A percentile compares a stretch with the other conserved stretches of the same genome.
phyloP scores from a whole-genome alignment of 2,888 invertebrate genomes.

The Ganaspis brasiliensis region DNA sequence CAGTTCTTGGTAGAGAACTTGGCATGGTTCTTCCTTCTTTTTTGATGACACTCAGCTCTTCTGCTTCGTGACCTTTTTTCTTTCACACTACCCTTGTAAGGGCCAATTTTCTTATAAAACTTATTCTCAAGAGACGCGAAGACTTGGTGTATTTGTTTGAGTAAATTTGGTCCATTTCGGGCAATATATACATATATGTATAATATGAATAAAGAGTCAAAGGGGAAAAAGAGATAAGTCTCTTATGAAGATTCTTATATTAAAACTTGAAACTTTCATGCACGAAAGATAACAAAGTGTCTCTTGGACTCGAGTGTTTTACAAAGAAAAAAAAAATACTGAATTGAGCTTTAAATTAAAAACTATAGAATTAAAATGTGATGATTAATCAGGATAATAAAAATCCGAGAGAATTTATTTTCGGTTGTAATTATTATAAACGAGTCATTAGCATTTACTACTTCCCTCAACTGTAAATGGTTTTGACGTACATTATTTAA shows the following conservation, averaged over 20 bases:
- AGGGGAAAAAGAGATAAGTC: not conserved
- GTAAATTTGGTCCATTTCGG: not conserved
- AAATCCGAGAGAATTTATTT: not conserved
- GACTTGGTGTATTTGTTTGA: slow-evolving; percentile 7
- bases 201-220: not conserved
- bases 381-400: not conserved
- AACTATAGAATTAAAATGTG: not conserved
- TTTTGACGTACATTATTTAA: not conserved
- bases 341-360: not conserved
- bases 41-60: not conserved
- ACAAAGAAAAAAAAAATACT: not conserved
- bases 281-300: not conserved
- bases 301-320: not conserved
- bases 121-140: slow-evolving; percentile 2
- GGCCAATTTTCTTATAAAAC: slow-evolving; percentile 24
- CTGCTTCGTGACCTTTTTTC: slow-evolving; percentile 18
- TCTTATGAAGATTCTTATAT: not conserved
- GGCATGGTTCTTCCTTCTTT: not conserved
- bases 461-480: not conserved
- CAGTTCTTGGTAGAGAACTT: slow-evolving; percentile 12
- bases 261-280: not conserved
- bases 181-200: not conserved
- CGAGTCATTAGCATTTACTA: not conserved
- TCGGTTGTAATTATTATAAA: not conserved
- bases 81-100: not conserved